Evolutionary conservation across 2,113 vertebrate genomes (phyloP).

Genomic region (crab-eating macaque (Macaca fascicularis)): DNA sequence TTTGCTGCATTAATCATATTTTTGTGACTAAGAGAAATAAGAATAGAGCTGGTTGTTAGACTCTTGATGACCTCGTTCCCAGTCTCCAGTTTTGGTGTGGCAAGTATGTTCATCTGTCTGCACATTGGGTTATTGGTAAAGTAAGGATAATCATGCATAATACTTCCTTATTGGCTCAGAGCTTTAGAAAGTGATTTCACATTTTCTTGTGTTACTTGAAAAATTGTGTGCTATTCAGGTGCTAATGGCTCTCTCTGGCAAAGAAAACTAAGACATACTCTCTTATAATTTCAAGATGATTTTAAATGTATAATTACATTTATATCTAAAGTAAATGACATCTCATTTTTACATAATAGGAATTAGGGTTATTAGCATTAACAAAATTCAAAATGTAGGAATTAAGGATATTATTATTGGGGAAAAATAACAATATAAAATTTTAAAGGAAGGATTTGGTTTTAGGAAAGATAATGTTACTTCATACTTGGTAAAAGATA

Average conservation of each 20-base stretch:
- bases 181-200: constrained; percentile 22
- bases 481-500: background rate
- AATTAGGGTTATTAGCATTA: background rate
- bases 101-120: constrained; percentile 4
- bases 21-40: constrained; percentile 63
- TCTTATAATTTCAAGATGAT: background rate
- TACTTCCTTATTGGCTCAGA: background rate
- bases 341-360: background rate
- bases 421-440: background rate
- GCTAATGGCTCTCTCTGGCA: background rate
- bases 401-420: background rate
- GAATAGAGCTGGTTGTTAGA: constrained; percentile 15
- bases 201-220: constrained; percentile 23
- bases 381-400: background rate
- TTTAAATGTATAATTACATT: background rate
- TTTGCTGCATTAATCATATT: constrained; percentile 70
- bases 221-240: background rate
- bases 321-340: background rate
- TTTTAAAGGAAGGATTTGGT: background rate
- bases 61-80: background rate
- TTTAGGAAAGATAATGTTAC: background rate
- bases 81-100: background rate
- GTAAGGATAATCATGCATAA: background rate
- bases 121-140: background rate
- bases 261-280: background rate